Evolutionary conservation across 2,797 vertebrate species (phyloP), one percentile per base, ranked within the genome.

Genomic region (Danio tinwini): DNA sequence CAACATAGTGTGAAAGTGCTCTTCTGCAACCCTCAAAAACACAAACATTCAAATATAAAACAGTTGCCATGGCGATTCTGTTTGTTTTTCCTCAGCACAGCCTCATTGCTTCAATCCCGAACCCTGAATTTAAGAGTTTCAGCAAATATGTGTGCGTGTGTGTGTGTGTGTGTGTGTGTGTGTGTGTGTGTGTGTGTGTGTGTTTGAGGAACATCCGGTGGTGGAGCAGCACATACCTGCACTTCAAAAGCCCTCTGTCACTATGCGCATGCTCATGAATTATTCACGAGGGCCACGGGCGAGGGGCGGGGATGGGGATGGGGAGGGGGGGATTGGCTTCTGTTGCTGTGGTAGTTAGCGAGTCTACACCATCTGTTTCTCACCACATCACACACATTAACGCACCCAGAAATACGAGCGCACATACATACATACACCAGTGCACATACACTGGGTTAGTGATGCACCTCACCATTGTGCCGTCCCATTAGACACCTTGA

Each of bases 311-410:
- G 68, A 74, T 49, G 69, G 40, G 58, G n/a, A 64, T 63, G 63
- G 63, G 55, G 71, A 71, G 71, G 69, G 61, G 61, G 70, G 61
- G 77, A 86, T 81, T 74, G 80, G 87, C 80, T 89, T 86, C 87
- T 87, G 88, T 88, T 86, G 84, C 85, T 84, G 75, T 87, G 90
- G 90, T 91, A 90, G 90, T 91, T 91, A 91, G 90, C 75, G 88
- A 88, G 89, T 88, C 84, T 86, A 75, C 89, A 88, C 93, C 94
- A 94, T 94, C 93, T 95, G 93, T 91, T 92, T 90, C 89, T 81
- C 89, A 88, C 85, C 91, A 88, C 87, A 73, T 76, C 81, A 67
- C 63, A 65, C 78, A 77, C 61, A 81, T 64, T 58, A 55, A 76
- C 61, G 63, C 76, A 72, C 70, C 71, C 78, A 71, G 71, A 59